Percentiles rank a stretch among this genome's conserved stretches.
Conservation (phyloP, 2,888 invertebrate species). For the Melanostoma scalare region DNA sequence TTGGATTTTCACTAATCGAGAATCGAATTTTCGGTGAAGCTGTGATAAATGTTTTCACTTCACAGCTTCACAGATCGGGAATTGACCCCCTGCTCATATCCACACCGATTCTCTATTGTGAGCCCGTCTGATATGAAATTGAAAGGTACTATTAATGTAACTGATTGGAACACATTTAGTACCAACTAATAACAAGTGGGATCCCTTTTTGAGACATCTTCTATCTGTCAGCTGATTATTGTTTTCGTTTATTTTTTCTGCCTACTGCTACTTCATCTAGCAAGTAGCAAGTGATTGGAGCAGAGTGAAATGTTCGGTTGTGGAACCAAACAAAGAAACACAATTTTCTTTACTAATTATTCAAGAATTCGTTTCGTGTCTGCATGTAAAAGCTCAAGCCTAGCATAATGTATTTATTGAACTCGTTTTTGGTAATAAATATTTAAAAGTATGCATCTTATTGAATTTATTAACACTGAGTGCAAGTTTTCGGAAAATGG, state of each 20-base stretch:
- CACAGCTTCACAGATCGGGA: too few species aligned
- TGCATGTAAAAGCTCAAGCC: too few species aligned
- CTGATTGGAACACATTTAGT: neutral
- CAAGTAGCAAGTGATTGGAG: too few species aligned
- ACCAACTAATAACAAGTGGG: neutral
- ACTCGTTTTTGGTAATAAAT: neutral
- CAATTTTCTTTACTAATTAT: neutral
- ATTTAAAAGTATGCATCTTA: neutral
- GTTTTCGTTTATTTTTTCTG: slow-evolving; percentile 60
- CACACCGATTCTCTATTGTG: too few species aligned
- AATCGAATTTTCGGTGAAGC: too few species aligned
- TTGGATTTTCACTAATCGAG: too few species aligned
- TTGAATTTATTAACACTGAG: neutral
- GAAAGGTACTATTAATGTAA: too few species aligned
- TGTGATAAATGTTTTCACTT: too few species aligned
- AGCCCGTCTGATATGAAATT: too few species aligned
- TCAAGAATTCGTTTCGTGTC: neutral
- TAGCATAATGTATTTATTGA: too few species aligned
- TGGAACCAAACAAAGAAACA: slow-evolving; percentile 60
- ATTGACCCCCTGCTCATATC: too few species aligned
- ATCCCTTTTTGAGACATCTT: neutral
- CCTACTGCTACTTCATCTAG: slow-evolving; percentile 1
- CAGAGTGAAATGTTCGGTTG: slow-evolving; percentile 19
- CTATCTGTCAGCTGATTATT: slow-evolving; percentile 66
- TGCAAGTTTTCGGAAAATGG: slow-evolving; percentile 23